Conservation (phyloP, 2,888 invertebrate genomes). For the Hyposoter didymator region DNA sequence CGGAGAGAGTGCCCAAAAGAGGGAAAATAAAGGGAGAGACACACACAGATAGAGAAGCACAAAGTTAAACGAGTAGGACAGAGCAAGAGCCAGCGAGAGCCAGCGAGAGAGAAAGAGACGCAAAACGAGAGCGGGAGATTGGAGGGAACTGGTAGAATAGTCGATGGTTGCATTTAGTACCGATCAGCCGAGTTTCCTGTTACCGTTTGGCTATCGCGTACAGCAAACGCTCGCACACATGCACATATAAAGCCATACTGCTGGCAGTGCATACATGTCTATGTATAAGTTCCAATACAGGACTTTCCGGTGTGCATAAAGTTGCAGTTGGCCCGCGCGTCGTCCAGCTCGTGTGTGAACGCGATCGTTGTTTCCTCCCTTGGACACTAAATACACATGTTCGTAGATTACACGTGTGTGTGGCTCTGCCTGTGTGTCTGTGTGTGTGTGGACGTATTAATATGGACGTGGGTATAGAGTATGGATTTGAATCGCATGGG, state of each 20-base stretch:
- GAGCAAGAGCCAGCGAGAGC: not conserved
- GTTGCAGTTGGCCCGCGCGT: constrained; percentile 1
- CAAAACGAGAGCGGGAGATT: not conserved
- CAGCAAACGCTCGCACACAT: constrained; percentile 57
- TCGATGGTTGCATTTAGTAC: constrained; percentile 68
- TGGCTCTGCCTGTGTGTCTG: not conserved
- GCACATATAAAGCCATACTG: constrained; percentile 22
- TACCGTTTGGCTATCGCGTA: constrained; percentile 65
- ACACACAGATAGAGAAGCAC: constrained; percentile 6
- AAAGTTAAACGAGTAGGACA: not conserved
- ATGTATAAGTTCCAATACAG: constrained; percentile 17
- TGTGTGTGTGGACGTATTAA: not conserved
- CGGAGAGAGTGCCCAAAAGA: constrained; percentile 9
- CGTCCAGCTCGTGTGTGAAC: constrained; percentile 4
- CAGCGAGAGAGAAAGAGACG: not conserved
- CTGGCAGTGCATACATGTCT: not conserved
- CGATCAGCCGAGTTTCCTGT: constrained; percentile 70
- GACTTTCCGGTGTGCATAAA: constrained; percentile 24
- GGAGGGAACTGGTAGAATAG: constrained; percentile 35
- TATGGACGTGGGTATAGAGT: not conserved
- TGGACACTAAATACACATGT: constrained; percentile 19
- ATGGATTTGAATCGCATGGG: constrained; percentile 5
- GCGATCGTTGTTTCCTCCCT: constrained; percentile 29
- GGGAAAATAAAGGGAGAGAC: not conserved
- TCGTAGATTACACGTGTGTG: not conserved